These are phyloP conservation scores for Amphimedon queenslandica DNA, from an alignment of 37 sponge, comb jelly and placozoan species.

Conservation along the genomic window DNA sequence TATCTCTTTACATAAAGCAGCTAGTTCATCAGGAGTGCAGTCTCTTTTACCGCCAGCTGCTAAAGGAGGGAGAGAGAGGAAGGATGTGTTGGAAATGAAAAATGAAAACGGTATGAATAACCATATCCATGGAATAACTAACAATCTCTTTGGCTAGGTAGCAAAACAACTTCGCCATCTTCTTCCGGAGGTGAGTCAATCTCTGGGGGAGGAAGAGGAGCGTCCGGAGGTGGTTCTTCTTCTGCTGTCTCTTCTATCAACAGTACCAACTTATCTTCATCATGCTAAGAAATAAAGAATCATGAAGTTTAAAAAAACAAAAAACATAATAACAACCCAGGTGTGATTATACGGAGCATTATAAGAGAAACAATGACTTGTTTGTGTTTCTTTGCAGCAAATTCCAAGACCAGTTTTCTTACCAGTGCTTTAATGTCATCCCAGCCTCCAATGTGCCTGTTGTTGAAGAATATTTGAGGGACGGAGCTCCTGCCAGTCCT, in stretches of 20 bases:
- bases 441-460: constrained; percentile 77
- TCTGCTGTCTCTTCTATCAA: constrained; percentile 67
- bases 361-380: too few relatives aligned
- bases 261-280: constrained; percentile 67
- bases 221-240: constrained; percentile 63
- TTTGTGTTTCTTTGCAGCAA: too few relatives aligned
- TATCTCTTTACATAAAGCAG: constrained; percentile 71
- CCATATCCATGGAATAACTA: not conserved
- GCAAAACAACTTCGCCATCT: constrained; percentile 2
- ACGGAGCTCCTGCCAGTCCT: constrained; percentile 64
- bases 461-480: constrained; percentile 95
- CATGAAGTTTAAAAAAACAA: not conserved
- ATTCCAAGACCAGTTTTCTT: too few relatives aligned
- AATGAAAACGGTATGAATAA: too few relatives aligned
- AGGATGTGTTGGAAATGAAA: not conserved
- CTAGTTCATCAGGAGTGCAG: constrained; percentile 79
- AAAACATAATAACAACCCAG: too few relatives aligned
- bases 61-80: not conserved
- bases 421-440: constrained; percentile 71
- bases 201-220: constrained; percentile 52
- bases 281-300: constrained; percentile 28
- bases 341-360: not conserved
- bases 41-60: not conserved
- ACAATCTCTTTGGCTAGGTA: constrained; percentile 41
- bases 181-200: constrained; percentile 13